Evolutionary conservation across 2,113 vertebrate species (phyloP).

Genomic region (Charina bottae): DNA sequence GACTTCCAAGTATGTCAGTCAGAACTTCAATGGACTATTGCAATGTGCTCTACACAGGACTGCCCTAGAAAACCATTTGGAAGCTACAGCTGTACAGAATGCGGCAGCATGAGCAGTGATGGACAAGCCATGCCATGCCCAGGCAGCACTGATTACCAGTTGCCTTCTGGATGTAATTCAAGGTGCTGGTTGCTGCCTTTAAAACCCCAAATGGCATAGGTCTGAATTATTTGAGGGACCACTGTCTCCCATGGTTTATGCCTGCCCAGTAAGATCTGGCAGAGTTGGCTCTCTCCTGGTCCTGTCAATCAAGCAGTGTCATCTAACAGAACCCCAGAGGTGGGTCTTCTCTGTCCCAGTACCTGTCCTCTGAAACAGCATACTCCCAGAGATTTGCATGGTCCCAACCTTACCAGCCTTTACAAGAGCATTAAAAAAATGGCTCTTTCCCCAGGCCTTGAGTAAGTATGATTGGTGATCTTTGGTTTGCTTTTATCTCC

Average conservation of each 20-base stretch:
- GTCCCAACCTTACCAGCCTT: not conserved
- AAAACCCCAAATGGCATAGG: not conserved
- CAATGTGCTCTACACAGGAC: not conserved
- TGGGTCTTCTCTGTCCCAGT: not conserved
- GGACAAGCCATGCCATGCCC: not conserved
- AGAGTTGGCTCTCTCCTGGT: not conserved
- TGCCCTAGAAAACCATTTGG: not conserved
- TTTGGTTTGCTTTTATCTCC: not conserved
- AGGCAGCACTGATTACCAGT: not conserved
- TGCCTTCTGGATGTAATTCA: not conserved
- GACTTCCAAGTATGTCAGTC: not conserved
- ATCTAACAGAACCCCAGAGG: not conserved
- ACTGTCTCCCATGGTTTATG: not conserved
- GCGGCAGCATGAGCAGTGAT: not conserved
- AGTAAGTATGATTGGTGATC: not conserved
- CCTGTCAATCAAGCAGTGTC: not conserved
- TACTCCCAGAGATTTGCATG: not conserved
- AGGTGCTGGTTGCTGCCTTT: not conserved
- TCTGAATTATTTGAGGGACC: not conserved
- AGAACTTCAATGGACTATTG: not conserved
- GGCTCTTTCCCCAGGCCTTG: not conserved
- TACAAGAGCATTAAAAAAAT: not conserved
- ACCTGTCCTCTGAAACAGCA: not conserved
- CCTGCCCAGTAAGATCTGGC: not conserved
- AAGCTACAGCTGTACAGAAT: not conserved